Evolutionary conservation across 2,797 vertebrate species (phyloP), one percentile per base, ranked within the genome.

Genomic region (Novumbra hubbsi): DNA sequence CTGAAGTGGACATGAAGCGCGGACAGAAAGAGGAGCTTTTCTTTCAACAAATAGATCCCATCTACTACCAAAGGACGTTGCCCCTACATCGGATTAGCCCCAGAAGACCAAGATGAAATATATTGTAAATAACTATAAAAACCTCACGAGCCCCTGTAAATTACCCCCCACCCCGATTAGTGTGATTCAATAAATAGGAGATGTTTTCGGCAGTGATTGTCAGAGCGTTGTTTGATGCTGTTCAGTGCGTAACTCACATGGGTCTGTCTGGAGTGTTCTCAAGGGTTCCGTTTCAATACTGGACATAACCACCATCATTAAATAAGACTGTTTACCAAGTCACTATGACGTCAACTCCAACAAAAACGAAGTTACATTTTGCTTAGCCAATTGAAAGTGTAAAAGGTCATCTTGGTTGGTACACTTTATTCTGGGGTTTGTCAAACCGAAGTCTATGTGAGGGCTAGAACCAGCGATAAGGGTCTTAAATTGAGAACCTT

Each of bases 1-100:
- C 73, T 99, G 93, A 93, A 83, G 73, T 70, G 80, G 78, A 92
- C 52, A 55, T 5, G 52, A 19, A 55, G 14, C 16, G 3, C 6
- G 19, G 21, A 55, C 52, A 21, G 19, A 55, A 81, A 72, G 78
- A 90, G 81, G 81, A 89, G 83, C 84, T 84, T 83, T 84, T 74
- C 75, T 81, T 80, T 72, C 73, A 76, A 73, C 85, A 82, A 87
- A 88, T 91, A 90, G 88, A 76, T 48, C 60, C 76, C 78, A 73
- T 70, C 30, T 82, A 83, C 72, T 50, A 76, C 70, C 86, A 84
- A 80, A 88, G 83, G 89, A 92, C 79, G 78, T 73, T 83, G 76
- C 68, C 70, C 83, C 77, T 19, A 50, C 38, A 66, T 50, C 45
- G 68, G 73, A 81, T 84, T 81, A 84, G 78, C 85, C 83, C 78